Base-by-base conservation (phyloP, 2,888 invertebrate species). In the Craniophora ligustri region DNA sequence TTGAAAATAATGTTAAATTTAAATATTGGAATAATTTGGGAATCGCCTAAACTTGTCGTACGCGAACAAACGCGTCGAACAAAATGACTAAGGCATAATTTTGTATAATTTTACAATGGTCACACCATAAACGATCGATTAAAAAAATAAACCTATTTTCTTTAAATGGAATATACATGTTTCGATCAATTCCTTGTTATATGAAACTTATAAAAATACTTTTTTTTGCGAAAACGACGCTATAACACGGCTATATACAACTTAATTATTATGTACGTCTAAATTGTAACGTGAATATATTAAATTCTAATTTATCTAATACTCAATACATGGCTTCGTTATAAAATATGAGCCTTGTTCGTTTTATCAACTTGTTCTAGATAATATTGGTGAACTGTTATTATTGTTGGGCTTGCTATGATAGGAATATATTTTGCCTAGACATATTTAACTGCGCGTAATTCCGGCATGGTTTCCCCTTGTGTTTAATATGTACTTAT, bases 141-240 rank as follows among this genome's bases (percentile, higher is more conserved):
- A 70, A 56, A 72, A 67, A 66, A 67, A 67, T 75, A 58, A 58
- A 62, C 50, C 49, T 73, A 71, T 69, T 44, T 69, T 61, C 65
- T 49, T 40, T 54, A 76, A 78, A 75, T 81, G 70, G 72, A 78
- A 78, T 75, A 76, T 78, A 75, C 67, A 79, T 54, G 60, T 60
- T 56, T 67, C 63, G 74, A 74, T 85, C 81, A 81, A 82, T 84
- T 84, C 84, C 82, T 79, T 69, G 47, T 61, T 66, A 67, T 53
- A 68, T 58, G 67, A 62, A 74, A 69, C 61, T 69, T 68, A 75
- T 61, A 72, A 71, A 67, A 68, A 70, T 68, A 67, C n/a, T 51
- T 30, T 40, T 70, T 56, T 62, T 51, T 32, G 54, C 50, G 28
- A 53, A 42, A 61, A 53, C 63, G 54, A 53, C 53, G 63, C 53